A percentile compares a stretch with the other conserved stretches of the same genome.
Conservation (phyloP, 2,113 vertebrate genomes). For the Mus pahari region DNA sequence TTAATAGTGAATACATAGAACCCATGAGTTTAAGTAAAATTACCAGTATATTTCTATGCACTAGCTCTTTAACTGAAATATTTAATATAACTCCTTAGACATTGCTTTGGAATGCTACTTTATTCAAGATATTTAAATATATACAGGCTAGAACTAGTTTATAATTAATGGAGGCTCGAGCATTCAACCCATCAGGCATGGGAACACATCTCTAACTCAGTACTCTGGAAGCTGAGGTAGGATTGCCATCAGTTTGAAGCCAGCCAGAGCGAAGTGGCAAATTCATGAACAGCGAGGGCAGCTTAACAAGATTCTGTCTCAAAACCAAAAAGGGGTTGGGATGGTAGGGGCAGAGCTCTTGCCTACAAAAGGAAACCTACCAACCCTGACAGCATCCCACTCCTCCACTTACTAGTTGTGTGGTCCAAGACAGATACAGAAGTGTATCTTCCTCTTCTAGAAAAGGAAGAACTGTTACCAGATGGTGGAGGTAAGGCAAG, state of each 20-base stretch:
- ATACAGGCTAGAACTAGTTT: background rate
- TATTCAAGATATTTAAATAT: background rate
- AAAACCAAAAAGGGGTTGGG: background rate
- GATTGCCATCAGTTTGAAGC: too few species aligned
- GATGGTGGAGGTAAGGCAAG: background rate
- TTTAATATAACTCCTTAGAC: background rate
- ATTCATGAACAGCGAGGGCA: background rate
- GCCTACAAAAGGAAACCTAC: background rate
- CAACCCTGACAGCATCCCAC: background rate
- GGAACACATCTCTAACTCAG: too few species aligned
- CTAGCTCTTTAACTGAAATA: background rate
- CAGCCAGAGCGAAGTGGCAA: background rate
- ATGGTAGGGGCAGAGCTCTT: too few species aligned
- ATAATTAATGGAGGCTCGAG: background rate
- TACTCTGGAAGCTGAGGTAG: background rate
- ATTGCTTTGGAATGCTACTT: background rate
- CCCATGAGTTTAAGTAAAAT: conserved; percentile 19
- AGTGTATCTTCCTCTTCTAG: background rate
- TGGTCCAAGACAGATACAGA: background rate
- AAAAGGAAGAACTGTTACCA: background rate
- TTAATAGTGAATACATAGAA: conserved; percentile 12
- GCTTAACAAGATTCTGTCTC: background rate
- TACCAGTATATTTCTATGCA: background rate
- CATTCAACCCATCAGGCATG: background rate
- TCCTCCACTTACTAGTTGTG: background rate